Percentiles rank a stretch among this genome's conserved stretches.
Evolutionary conservation across 2,797 vertebrate species (phyloP).

Genomic region (Streptopelia turtur): DNA sequence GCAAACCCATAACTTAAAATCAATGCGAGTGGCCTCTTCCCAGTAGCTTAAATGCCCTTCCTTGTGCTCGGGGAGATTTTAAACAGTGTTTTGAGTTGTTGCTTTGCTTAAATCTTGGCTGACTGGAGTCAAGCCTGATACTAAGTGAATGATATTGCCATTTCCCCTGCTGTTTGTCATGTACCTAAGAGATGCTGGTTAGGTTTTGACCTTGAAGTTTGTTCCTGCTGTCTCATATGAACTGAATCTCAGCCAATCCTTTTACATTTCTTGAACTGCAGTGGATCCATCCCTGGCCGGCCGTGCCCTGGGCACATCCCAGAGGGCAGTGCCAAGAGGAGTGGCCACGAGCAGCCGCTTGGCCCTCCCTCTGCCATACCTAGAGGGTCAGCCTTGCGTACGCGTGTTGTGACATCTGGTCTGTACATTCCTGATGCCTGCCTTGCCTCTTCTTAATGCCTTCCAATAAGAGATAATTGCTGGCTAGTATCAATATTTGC

Average conservation of each 20-base stretch:
- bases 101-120: neutral
- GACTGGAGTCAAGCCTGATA: neutral
- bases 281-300: neutral
- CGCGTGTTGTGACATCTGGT: neutral
- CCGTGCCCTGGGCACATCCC: neutral
- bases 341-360: neutral
- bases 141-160: neutral
- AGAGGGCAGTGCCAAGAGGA: neutral
- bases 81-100: neutral
- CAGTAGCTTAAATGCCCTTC: neutral
- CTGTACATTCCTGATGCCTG: neutral
- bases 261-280: neutral
- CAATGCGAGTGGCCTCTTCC: slow-evolving; percentile 12
- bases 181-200: neutral
- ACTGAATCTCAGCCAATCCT: neutral
- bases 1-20: slow-evolving; percentile 41
- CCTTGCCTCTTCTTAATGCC: neutral
- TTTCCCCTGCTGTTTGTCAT: neutral
- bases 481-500: neutral
- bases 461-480: neutral
- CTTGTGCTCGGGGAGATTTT: slow-evolving; percentile 6
- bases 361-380: neutral
- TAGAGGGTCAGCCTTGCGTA: neutral
- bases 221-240: neutral
- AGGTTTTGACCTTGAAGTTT: neutral